Conservation (phyloP, 2,113 vertebrate genomes). For the Probosciger aterrimus region DNA sequence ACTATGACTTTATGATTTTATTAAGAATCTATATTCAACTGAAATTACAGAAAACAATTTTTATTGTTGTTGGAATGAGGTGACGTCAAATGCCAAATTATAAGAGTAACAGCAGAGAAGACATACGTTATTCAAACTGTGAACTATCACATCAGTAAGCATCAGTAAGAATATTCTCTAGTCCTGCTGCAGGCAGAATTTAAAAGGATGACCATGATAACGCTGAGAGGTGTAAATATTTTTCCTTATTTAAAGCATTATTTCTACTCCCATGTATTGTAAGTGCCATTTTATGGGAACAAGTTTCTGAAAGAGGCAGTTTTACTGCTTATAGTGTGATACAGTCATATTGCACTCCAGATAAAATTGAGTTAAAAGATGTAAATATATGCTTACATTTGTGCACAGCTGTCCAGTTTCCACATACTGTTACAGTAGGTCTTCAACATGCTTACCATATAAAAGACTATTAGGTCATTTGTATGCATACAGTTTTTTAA, state of each 20-base stretch:
- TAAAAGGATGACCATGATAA: not conserved
- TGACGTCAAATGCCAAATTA: not conserved
- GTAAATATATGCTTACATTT: not conserved
- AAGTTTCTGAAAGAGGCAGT: not conserved
- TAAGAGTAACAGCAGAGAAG: not conserved
- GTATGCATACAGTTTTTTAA: not conserved
- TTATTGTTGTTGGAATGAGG: not conserved
- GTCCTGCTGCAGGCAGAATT: slow-evolving; percentile 2
- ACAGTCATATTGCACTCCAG: not conserved
- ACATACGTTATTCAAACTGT: not conserved
- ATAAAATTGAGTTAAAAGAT: not conserved
- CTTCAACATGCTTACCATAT: not conserved
- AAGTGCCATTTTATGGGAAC: not conserved
- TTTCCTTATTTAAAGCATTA: slow-evolving; percentile 30
- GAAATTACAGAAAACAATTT: not conserved
- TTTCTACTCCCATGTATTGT: slow-evolving; percentile 9
- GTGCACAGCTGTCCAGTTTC: not conserved
- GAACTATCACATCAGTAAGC: not conserved
- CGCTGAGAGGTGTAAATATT: slow-evolving; percentile 4
- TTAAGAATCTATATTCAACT: not conserved
- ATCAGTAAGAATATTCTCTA: not conserved
- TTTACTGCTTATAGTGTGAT: not conserved
- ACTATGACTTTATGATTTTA: not conserved
- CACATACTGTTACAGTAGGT: not conserved
- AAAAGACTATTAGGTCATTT: not conserved